These are phyloP conservation scores for Protonemura montana DNA, from an alignment of 2,888 invertebrate species.

Conservation along the genomic window DNA sequence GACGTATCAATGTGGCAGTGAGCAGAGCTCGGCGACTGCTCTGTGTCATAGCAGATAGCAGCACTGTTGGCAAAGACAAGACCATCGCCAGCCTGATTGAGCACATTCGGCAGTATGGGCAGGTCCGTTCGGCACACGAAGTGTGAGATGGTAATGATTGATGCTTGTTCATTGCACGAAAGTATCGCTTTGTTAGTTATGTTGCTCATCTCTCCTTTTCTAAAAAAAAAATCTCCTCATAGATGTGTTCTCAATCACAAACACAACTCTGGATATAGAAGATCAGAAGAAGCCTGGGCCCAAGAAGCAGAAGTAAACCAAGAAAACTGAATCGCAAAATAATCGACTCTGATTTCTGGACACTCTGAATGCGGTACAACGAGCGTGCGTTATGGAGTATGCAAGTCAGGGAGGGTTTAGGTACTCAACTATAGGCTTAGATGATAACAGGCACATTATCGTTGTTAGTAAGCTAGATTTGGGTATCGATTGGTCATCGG, in stretches of 20 bases:
- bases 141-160: conserved; percentile 56
- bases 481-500: background rate
- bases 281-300: conserved; percentile 45
- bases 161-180: too few relatives aligned
- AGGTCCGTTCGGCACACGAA: conserved; percentile 60
- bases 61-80: conserved; percentile 60
- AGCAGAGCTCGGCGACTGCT: conserved; percentile 65
- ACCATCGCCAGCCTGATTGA: conserved; percentile 60
- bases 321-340: conserved; percentile 40
- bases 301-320: conserved; percentile 48
- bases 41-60: conserved; percentile 62
- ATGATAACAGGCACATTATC: conserved; percentile 47
- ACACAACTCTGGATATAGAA: conserved; percentile 44
- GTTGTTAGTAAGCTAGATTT: background rate
- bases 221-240: background rate
- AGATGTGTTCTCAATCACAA: background rate
- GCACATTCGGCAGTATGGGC: conserved; percentile 59
- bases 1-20: conserved; percentile 66
- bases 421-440: conserved; percentile 59
- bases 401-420: conserved; percentile 57
- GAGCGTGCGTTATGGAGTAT: conserved; percentile 59
- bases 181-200: too few relatives aligned
- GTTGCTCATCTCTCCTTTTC: too few relatives aligned
- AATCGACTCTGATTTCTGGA: conserved; percentile 55
- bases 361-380: conserved; percentile 57